Base-by-base conservation (phyloP, 2,888 invertebrate genomes). In the Mechanitis messenoides region DNA sequence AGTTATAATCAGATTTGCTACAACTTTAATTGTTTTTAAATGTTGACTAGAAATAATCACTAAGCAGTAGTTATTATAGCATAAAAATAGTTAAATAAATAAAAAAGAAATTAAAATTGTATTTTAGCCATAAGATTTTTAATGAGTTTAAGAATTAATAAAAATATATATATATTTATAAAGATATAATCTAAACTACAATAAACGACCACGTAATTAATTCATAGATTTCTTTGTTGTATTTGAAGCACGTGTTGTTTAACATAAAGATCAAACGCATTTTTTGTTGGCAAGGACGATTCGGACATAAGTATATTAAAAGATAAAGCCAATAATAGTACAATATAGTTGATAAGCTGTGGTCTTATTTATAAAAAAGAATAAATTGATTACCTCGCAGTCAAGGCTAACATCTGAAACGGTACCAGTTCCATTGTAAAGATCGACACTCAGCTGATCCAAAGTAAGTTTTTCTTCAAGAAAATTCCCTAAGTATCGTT, bases 401-500 rank as follows among this genome's bases (percentile, higher is more conserved):
- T 98, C 97, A 79, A 98, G 92, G 84, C 93, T 93, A 80, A 98
- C 94, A 85, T 97, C 94, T 77, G 94, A 94, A 70, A 98, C 95
- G 63, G 95, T 94, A 69, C 97, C 97, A 79, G 94, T 96, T 71
- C 98, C 98, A 92, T 96, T 95, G 91, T 94, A 96, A 58, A 98
- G 91, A 87, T 98, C 96, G 58, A 98, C 94, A 82, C 95, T 95
- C 79, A 98, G 92, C 92, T 98, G 98, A 88, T 98, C 96, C 70
- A 97, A 91, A 69, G 95, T 95, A 71, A 98, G 88, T 89, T 97
- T 97, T 81, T 97, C 96, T 85, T 97, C 95, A 72, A 98, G 92
- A 87, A 96, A 98, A 83, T 97, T 95, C 50, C 98, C 98, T 69
- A 98, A 91, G 90, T 98, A 98, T 72, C 97, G 93, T 83, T 98